phyloP scores from a whole-genome alignment of 2,113 vertebrate species.

The Alosa alosa region DNA sequence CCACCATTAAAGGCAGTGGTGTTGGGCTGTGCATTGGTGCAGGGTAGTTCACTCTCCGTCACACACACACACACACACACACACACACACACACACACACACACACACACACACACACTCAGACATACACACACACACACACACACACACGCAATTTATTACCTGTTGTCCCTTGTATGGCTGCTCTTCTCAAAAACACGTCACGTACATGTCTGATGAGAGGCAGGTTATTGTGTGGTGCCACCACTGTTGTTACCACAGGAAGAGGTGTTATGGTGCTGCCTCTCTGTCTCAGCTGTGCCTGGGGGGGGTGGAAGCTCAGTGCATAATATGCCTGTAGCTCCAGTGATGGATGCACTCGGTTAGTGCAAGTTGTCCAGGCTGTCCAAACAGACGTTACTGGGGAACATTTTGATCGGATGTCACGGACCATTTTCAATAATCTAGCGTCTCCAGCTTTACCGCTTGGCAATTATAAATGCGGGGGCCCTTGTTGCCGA shows the following conservation, averaged over 20 bases:
- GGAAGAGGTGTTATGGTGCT: neutral
- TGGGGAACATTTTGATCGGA: neutral
- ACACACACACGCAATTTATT: neutral
- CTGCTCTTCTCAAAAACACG: neutral
- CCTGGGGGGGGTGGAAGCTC: neutral
- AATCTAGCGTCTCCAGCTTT: neutral
- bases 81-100: neutral
- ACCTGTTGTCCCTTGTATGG: neutral
- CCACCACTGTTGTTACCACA: neutral
- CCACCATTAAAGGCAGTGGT: constrained; percentile 45
- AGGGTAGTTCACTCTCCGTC: neutral
- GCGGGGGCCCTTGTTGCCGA: neutral
- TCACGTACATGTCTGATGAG: no score
- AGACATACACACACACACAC: no score
- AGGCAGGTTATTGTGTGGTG: no score
- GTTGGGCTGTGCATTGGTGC: neutral
- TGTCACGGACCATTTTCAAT: constrained; percentile 9
- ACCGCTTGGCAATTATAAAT: neutral
- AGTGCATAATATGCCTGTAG: constrained; percentile 7
- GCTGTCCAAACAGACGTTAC: constrained; percentile 9
- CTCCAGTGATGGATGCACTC: neutral
- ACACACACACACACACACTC: neutral
- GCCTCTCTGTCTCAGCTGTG: neutral
- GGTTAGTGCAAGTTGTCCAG: neutral
- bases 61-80: neutral